Conservation (phyloP, 2,113 vertebrate species). For the Pollimyrus isidori region DNA sequence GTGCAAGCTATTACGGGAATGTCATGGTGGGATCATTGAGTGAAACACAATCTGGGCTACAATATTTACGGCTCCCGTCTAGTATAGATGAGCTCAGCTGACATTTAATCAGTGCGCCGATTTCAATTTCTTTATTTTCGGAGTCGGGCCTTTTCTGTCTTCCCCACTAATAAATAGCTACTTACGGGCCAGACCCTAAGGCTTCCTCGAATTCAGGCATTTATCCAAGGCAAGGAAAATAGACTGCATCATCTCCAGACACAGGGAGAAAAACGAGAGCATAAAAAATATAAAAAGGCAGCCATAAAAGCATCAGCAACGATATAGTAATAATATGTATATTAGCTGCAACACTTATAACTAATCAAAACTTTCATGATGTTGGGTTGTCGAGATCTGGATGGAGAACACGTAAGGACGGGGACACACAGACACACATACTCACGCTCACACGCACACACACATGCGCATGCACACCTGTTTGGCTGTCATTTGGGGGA, state of each 20-base stretch:
- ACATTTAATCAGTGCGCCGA: slow-evolving; percentile 60
- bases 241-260: slow-evolving; percentile 47
- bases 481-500: neutral
- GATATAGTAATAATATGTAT: neutral
- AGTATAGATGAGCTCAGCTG: slow-evolving; percentile 46
- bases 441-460: neutral
- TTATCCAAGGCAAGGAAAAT: slow-evolving; percentile 67
- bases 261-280: neutral
- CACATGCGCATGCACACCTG: neutral
- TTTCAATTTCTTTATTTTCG: slow-evolving; percentile 73
- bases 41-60: slow-evolving; percentile 30
- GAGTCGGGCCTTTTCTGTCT: slow-evolving; percentile 71
- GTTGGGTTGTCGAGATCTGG: neutral
- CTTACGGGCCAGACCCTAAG: slow-evolving; percentile 64
- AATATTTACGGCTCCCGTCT: slow-evolving; percentile 40
- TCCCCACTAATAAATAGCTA: slow-evolving; percentile 79
- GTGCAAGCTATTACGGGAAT: slow-evolving; percentile 27
- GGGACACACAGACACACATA: neutral
- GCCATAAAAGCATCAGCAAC: neutral
- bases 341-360: neutral
- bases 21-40: slow-evolving; percentile 40
- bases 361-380: neutral
- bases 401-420: neutral
- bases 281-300: slow-evolving; percentile 35
- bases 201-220: slow-evolving; percentile 59